A percentile compares a stretch with the other conserved stretches of the same genome.
phyloP scores from a whole-genome alignment of 2,888 invertebrate species.

The Pheosia tremula region DNA sequence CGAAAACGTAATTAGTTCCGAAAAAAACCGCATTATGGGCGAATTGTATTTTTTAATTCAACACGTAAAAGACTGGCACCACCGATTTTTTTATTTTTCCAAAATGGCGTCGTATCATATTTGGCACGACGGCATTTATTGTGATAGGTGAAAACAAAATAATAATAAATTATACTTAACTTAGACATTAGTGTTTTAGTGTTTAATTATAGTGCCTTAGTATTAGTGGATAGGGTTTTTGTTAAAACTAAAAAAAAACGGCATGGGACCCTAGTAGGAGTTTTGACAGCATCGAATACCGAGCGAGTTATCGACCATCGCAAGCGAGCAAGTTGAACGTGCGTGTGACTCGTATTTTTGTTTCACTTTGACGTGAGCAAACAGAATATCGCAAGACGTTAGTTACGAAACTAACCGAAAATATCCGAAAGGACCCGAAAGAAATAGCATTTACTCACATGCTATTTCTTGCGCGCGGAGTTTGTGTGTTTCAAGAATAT shows the following conservation, averaged over 20 bases:
- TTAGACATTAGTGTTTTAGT: slow-evolving; percentile 14
- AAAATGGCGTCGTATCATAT: slow-evolving; percentile 21
- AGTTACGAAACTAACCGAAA: too few species aligned
- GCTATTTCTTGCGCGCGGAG: too few species aligned
- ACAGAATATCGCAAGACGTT: too few species aligned
- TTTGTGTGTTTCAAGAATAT: too few species aligned
- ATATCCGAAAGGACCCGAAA: too few species aligned
- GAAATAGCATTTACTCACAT: too few species aligned
- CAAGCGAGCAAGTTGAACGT: too few species aligned
- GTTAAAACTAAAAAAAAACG: slow-evolving; percentile 1
- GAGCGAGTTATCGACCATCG: too few species aligned
- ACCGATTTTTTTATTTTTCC: slow-evolving; percentile 36
- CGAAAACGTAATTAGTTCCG: not conserved
- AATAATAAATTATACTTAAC: slow-evolving; percentile 14
- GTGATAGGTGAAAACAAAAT: slow-evolving; percentile 11
- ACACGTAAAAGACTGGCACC: slow-evolving; percentile 24
- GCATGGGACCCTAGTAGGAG: too few species aligned
- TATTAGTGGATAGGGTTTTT: slow-evolving; percentile 15
- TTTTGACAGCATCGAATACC: too few species aligned
- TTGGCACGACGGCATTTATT: slow-evolving; percentile 20
- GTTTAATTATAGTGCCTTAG: slow-evolving; percentile 34
- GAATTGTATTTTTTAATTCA: not conserved
- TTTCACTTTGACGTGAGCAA: too few species aligned
- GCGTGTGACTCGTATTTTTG: too few species aligned
- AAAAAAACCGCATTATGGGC: not conserved